Conservation (phyloP, 2,797 vertebrate species). For the Spizella passerina region DNA sequence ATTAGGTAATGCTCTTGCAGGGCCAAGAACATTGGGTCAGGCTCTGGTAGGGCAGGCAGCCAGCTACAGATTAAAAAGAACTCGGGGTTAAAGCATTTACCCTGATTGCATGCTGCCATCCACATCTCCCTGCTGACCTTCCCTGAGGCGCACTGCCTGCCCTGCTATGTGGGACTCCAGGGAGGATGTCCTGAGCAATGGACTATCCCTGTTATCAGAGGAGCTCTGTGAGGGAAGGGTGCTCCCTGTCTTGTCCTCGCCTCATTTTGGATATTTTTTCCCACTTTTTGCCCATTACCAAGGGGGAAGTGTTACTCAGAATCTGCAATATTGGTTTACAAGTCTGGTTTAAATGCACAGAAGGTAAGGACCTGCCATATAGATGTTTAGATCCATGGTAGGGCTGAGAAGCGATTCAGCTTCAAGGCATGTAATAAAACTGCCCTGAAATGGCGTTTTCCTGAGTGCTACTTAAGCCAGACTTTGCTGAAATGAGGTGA, state of each 20-base stretch:
- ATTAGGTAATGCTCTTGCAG: background rate
- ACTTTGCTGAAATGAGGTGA: background rate
- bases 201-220: background rate
- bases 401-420: background rate
- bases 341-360: background rate
- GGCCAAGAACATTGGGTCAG: background rate
- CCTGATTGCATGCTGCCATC: background rate
- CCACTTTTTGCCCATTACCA: background rate
- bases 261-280: background rate
- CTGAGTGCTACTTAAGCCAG: background rate
- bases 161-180: background rate
- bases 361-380: background rate
- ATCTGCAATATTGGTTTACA: background rate
- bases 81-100: background rate
- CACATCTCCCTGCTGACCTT: background rate
- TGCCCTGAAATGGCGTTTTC: background rate
- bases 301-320: background rate
- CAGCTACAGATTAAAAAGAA: background rate
- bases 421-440: background rate
- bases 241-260: background rate
- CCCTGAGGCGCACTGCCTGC: background rate
- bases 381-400: background rate
- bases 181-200: background rate
- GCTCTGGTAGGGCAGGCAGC: background rate
- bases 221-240: background rate